A percentile compares a stretch with the other conserved stretches of the same genome.
Evolutionary conservation across 2,113 vertebrate species (phyloP).

Genomic region (Pica pica): DNA sequence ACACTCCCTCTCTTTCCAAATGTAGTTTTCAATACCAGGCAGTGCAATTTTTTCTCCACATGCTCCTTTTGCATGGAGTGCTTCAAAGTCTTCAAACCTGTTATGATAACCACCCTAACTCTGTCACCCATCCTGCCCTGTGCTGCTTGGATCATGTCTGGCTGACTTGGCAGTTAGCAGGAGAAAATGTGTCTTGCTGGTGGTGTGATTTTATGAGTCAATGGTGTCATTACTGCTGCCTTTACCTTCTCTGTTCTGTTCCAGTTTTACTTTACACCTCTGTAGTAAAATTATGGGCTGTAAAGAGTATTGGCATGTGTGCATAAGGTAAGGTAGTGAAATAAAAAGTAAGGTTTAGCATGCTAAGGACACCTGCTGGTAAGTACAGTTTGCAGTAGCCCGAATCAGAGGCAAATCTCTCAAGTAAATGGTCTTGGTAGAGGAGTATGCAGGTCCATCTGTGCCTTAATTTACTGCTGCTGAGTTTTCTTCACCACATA

Average conservation of each 20-base stretch:
- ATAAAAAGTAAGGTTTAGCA: not conserved
- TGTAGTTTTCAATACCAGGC: not conserved
- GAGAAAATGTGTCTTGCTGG: not conserved
- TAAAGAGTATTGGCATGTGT: not conserved
- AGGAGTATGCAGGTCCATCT: not conserved
- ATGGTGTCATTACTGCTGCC: not conserved
- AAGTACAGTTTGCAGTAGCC: not conserved
- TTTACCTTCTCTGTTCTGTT: not conserved
- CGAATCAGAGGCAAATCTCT: not conserved
- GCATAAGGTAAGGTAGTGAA: not conserved
- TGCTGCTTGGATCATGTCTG: not conserved
- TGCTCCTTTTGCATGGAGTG: not conserved
- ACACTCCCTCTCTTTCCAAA: not conserved
- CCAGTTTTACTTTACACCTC: not conserved
- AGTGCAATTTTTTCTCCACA: fast-evolving
- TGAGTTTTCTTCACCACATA: not conserved
- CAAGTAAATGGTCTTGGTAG: not conserved
- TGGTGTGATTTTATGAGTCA: not conserved
- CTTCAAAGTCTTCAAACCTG: not conserved
- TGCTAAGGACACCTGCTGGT: not conserved
- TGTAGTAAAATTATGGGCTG: not conserved
- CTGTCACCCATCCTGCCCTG: not conserved
- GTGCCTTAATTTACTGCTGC: not conserved
- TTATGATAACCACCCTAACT: not conserved
- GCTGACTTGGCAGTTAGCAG: not conserved